Conservation (phyloP, 2,797 vertebrate species). For the Clarias laeviceps region DNA sequence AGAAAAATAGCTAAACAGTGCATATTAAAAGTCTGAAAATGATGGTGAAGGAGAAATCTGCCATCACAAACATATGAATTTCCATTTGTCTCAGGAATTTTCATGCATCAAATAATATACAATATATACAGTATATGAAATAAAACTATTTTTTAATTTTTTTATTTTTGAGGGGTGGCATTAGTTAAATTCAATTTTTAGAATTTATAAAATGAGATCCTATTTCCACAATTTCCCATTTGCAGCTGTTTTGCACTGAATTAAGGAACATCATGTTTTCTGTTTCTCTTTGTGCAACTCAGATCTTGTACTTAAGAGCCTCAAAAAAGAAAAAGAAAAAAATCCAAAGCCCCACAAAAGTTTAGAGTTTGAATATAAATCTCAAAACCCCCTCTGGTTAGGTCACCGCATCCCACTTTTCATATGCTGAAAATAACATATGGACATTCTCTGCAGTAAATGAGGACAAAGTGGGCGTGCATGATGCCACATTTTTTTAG, state of each 20-base stretch:
- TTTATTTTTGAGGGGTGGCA: too few relatives aligned
- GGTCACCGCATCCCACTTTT: conserved; percentile 20
- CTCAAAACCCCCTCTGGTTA: conserved; percentile 36
- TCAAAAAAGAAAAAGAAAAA: not conserved
- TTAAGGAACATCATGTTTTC: not conserved
- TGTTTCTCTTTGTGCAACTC: not conserved
- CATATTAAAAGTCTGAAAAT: not conserved
- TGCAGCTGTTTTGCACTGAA: not conserved
- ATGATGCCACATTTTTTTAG: conserved; percentile 9
- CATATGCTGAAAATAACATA: conserved; percentile 39
- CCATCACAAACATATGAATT: not conserved
- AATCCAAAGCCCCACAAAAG: not conserved
- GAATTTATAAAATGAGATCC: too few relatives aligned
- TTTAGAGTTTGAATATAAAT: conserved; percentile 28
- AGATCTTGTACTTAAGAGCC: not conserved
- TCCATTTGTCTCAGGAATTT: not conserved
- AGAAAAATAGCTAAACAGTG: not conserved
- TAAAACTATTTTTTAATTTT: not conserved
- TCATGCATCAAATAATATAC: not conserved
- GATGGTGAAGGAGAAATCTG: not conserved
- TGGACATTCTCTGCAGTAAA: conserved; percentile 27
- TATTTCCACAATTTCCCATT: not conserved
- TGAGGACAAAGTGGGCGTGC: conserved; percentile 32
- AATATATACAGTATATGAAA: not conserved
- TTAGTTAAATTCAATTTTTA: not conserved